A percentile compares a stretch with the other conserved stretches of the same genome.
phyloP scores from a whole-genome alignment of 2,888 invertebrate genomes.

The Trileptium ribeirensis region DNA sequence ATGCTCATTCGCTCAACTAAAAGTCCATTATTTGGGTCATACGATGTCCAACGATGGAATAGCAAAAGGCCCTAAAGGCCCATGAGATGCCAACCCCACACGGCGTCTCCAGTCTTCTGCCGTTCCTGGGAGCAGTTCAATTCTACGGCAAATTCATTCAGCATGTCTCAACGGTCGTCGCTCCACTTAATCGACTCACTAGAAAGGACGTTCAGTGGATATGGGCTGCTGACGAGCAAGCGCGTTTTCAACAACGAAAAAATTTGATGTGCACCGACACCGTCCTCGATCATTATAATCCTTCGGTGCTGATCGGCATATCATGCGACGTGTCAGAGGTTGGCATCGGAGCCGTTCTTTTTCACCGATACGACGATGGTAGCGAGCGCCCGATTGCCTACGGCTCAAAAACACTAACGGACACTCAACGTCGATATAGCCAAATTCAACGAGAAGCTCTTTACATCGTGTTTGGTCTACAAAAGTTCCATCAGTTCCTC shows the following conservation, averaged over 20 bases:
- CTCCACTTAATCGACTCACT: slow-evolving; percentile 37
- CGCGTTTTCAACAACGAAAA: slow-evolving; percentile 34
- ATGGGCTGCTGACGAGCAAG: slow-evolving; percentile 18
- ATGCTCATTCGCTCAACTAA: slow-evolving; percentile 35
- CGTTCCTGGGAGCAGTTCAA: slow-evolving; percentile 43
- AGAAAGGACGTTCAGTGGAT: slow-evolving; percentile 29
- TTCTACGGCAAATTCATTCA: slow-evolving; percentile 43
- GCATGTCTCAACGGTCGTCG: slow-evolving; percentile 35
- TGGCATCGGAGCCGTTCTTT: slow-evolving; percentile 36
- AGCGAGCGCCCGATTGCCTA: slow-evolving; percentile 38
- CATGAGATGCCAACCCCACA: slow-evolving; percentile 39
- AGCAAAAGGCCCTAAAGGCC: slow-evolving; percentile 36
- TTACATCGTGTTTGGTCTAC: slow-evolving; percentile 49
- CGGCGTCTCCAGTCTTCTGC: slow-evolving; percentile 39
- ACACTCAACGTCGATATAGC: slow-evolving; percentile 43
- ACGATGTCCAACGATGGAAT: slow-evolving; percentile 35
- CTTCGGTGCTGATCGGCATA: slow-evolving; percentile 38
- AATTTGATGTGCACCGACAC: slow-evolving; percentile 29
- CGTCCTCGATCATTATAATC: slow-evolving; percentile 41
- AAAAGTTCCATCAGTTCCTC: slow-evolving; percentile 51
- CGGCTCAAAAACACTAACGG: slow-evolving; percentile 47
- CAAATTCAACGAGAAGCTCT: slow-evolving; percentile 45
- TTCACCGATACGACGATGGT: slow-evolving; percentile 44
- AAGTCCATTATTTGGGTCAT: slow-evolving; percentile 41
- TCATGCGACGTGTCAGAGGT: slow-evolving; percentile 48